Base-by-base conservation (phyloP, 2,888 invertebrate genomes). In the Habroteleia sp. region DNA sequence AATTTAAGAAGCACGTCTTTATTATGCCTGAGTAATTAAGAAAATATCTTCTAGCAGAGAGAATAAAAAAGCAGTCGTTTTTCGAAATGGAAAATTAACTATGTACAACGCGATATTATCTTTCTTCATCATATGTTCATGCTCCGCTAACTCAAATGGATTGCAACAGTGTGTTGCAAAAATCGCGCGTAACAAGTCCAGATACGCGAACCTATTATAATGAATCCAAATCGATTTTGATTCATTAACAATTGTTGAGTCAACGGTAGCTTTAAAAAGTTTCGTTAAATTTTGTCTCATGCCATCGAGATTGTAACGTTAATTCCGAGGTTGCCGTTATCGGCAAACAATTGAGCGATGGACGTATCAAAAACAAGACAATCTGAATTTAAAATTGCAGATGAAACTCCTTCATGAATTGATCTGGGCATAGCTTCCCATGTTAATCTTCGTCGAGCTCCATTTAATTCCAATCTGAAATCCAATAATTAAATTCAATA, bases 401-500 rank as follows among this genome's bases (percentile, higher is more conserved):
- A 96, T 42, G 97, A 96, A 13, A 99, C 97, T 68, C 99, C 99
- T 91, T 99, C 99, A 86, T 99, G 99, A 85, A 99, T 99, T 56
- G 97, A 97, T 50, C 98, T 92, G 0, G 99, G 99, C 91, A 98
- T 98, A 1, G 99, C 99, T 90, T 99, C 99, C 99, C 99, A 99
- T 4, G 98, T 98, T 58, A 99, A 91, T 63, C 99, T 92, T 66
- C 99, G 91, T 54, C 97, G 92, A 87, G 97, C 96, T 2, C 98
- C 98, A 89, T 98, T 99, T 81, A 99, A 90, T 90, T 99, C 99
- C 85, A 99, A 90, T 87, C 99, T 95, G 85, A n/a, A 37, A 37
- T 20, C 4, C 2, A 20, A 4, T 20, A 3, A 20, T 20, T 20
- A n/a, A n/a, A n/a, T n/a, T n/a, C n/a, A n/a, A n/a, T n/a, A n/a